Percentiles rank a stretch among this genome's conserved stretches.
Evolutionary conservation across 2,888 invertebrate genomes (phyloP).

Genomic region (Cantharis rustica): DNA sequence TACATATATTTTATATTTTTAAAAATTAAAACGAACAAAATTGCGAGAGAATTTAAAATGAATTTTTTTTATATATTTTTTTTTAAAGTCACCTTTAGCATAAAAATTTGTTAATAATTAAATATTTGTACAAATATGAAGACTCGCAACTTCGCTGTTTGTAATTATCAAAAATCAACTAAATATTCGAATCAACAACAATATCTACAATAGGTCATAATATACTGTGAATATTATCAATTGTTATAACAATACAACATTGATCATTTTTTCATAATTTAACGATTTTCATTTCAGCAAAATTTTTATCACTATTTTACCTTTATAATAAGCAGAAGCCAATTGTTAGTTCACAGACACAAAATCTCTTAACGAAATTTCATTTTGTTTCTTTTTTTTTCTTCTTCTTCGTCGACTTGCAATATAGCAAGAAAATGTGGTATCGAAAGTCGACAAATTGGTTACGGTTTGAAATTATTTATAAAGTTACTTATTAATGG

Average conservation of each 20-base stretch:
- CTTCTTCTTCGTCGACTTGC: background rate
- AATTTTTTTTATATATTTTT: constrained; percentile 6
- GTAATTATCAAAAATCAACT: constrained; percentile 42
- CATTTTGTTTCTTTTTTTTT: background rate
- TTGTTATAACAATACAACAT: constrained; percentile 68
- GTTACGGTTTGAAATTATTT: background rate
- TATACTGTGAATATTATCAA: constrained; percentile 57
- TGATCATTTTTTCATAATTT: constrained; percentile 62
- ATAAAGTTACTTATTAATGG: constrained; percentile 13
- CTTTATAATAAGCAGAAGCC: constrained; percentile 46
- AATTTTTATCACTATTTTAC: constrained; percentile 52
- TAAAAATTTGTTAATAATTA: constrained; percentile 5
- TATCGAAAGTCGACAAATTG: constrained; percentile 3
- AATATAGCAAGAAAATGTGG: background rate
- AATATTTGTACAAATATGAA: constrained; percentile 15
- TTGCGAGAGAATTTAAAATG: constrained; percentile 7
- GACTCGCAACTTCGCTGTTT: constrained; percentile 34
- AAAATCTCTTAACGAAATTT: background rate
- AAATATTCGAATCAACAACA: constrained; percentile 54
- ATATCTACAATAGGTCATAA: constrained; percentile 54
- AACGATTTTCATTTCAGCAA: constrained; percentile 57
- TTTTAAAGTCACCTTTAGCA: background rate
- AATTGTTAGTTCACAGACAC: constrained; percentile 1
- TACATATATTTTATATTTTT: constrained; percentile 36
- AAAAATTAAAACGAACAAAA: constrained; percentile 24